Conservation (phyloP, 2,797 vertebrate genomes). For the Danionella dracula region DNA sequence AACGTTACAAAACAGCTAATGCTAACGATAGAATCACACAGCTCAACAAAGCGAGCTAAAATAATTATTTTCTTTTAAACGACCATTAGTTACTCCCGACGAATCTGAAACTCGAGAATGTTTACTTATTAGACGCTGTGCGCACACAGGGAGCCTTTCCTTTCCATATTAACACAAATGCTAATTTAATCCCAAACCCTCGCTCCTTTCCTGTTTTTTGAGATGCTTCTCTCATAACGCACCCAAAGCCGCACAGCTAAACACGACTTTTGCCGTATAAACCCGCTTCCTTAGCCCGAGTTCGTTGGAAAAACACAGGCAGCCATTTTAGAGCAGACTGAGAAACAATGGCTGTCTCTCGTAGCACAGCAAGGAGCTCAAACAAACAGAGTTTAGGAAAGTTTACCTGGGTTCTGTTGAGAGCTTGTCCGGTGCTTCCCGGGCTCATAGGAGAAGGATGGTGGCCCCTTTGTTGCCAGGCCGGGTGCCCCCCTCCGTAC, state of each 20-base stretch:
- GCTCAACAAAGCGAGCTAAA: neutral
- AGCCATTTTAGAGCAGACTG: constrained; percentile 87
- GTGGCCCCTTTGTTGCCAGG: constrained; percentile 88
- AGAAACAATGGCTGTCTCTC: constrained; percentile 86
- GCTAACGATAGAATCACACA: neutral
- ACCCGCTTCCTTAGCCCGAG: constrained; percentile 61
- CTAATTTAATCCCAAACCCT: too few relatives aligned
- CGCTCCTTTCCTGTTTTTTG: constrained; percentile 48
- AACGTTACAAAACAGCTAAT: neutral
- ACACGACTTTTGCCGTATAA: constrained; percentile 48
- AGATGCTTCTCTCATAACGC: constrained; percentile 22
- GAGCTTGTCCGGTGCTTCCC: constrained; percentile 82
- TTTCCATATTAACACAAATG: too few relatives aligned
- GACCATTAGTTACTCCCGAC: too few relatives aligned
- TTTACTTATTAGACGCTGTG: too few relatives aligned
- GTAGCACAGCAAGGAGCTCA: constrained; percentile 53
- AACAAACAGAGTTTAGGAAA: constrained; percentile 47
- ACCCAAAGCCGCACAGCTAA: constrained; percentile 40
- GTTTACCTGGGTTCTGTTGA: constrained; percentile 88
- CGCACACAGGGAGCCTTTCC: constrained; percentile 28
- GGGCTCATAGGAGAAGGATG: constrained; percentile 92
- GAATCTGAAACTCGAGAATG: too few relatives aligned
- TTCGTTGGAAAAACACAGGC: constrained; percentile 77
- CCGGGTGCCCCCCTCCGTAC: constrained; percentile 76
- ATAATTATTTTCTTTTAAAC: neutral